Evolutionary conservation across 2,797 vertebrate species (phyloP), one percentile per base, ranked within the genome.

Genomic region (Iguana delicatissima): DNA sequence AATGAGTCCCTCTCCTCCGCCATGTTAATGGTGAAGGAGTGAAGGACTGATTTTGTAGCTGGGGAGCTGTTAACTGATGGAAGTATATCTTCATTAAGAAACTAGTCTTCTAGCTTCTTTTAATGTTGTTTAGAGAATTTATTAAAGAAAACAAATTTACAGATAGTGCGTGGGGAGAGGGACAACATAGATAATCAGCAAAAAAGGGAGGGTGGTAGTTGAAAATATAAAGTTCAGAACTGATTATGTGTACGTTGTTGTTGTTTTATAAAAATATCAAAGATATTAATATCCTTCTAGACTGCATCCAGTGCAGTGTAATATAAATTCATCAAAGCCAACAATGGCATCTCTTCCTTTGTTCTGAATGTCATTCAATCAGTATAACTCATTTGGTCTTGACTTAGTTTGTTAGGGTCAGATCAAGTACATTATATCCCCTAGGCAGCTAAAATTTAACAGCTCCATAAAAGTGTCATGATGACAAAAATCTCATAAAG

Each of bases 401-500:
- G 16, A 95, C 92, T 96, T 95, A 94, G 84, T 92, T 96, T 87
- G 89, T 85, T 90, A 90, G 93, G 95, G 95, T 97, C 94, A 96
- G 20, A 94, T 95, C 95, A 97, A 96, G 94, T 95, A 94, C 93
- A 91, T 93, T 96, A 90, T 92, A 96, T 94, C 84, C 95, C 93
- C 74, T 50, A 90, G 95, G 94, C 94, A 95, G 93, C 90, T 95
- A 94, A 95, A 97, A 95, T 92, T 96, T 96, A 96, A 96, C 91
- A 93, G 94, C 93, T 95, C 94, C 93, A 96, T 96, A 97, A 96
- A 97, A 93, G 95, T 95, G 95, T 96, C 94, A 96, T 85, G 91
- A 94, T 96, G 95, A 96, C 93, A 96, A 95, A 97, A 96, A 92
- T 52, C 94, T 93, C 90, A 96, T 96, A 95, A 97, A 96, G 82